Base-by-base conservation (phyloP, 2,113 vertebrate genomes). In the Ia io region DNA sequence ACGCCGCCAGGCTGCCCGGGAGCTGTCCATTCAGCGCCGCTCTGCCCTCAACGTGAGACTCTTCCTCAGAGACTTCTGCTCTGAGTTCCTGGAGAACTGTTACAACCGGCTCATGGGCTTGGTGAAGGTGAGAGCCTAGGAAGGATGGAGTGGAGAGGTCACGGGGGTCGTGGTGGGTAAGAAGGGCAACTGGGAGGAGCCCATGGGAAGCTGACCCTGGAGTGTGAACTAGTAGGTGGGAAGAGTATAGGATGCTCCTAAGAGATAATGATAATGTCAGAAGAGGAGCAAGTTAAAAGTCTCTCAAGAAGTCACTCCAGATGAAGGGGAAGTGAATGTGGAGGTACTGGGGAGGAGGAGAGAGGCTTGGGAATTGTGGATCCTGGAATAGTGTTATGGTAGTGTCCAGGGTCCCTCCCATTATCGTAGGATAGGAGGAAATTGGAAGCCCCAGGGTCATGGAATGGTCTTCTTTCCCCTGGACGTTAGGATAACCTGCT, bases 21-120 rank as follows among this genome's bases (percentile, higher is more conserved):
- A 99, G 23, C 22, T 96, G 95, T 96, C 44, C 87, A 40, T 63
- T 9, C 1, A 97, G 71, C 99, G 98, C 0, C 99, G 99, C 51
- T 99, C 99, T 0, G 98, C 99, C 71, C 98, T 99, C 92, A 99
- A 99, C 2, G 99, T 99, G 67, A 98, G 99, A 0, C 98, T 99
- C 65, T 99, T 99, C 97, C 98, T 99, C 90, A 97, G 98, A 76
- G 98, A 98, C 83, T 99, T 99, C 98, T 99, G 99, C 94, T 94
- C 98, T 5, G 99, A 99, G 94, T 99, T 99, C 93, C 94, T 99
- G 97, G 99, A 99, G 95, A 98, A 98, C 98, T 99, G 99, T 98
- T 99, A 99, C 95, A 99, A 99, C 97, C 98, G 98, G 25, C 99
- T 99, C 90, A 99, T 99, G 99, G 99, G 99, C 93, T 98, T 99